Conservation (phyloP, 2,113 vertebrate species). For the Mastomys natalensis region DNA sequence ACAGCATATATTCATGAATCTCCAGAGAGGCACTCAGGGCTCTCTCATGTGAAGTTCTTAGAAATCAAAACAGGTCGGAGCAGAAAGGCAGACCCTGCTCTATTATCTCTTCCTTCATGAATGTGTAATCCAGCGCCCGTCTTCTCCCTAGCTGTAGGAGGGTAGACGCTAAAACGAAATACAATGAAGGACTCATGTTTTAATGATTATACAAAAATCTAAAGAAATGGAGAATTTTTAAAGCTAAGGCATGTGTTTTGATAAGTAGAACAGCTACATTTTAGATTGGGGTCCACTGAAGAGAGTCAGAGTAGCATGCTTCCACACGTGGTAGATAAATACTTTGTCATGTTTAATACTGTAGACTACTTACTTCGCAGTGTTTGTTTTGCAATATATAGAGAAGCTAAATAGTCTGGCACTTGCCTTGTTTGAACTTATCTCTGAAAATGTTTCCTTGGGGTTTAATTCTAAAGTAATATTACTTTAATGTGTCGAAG, state of each 20-base stretch:
- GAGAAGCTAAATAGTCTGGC: neutral
- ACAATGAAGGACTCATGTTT: neutral
- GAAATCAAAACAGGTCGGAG: conserved; percentile 14
- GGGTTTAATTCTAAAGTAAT: conserved; percentile 6
- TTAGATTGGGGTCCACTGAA: neutral
- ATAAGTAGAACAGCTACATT: conserved; percentile 1
- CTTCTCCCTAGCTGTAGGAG: neutral
- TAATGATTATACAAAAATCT: conserved; percentile 15
- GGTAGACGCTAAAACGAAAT: conserved; percentile 35
- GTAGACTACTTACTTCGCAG: conserved; percentile 19
- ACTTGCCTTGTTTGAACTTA: neutral
- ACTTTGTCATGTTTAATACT: neutral
- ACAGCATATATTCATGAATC: conserved; percentile 5
- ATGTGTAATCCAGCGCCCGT: neutral
- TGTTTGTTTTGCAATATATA: neutral
- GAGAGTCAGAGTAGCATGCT: neutral
- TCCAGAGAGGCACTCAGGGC: neutral
- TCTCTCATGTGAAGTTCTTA: neutral
- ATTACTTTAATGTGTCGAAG: conserved; percentile 20
- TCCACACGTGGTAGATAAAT: neutral
- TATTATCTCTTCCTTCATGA: conserved; percentile 14
- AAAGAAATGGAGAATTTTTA: neutral
- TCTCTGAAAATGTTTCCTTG: neutral
- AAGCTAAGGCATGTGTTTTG: neutral
- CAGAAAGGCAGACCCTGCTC: neutral